Evolutionary conservation across 2,888 invertebrate species (phyloP).

Genomic region (Horisme vitalbata): DNA sequence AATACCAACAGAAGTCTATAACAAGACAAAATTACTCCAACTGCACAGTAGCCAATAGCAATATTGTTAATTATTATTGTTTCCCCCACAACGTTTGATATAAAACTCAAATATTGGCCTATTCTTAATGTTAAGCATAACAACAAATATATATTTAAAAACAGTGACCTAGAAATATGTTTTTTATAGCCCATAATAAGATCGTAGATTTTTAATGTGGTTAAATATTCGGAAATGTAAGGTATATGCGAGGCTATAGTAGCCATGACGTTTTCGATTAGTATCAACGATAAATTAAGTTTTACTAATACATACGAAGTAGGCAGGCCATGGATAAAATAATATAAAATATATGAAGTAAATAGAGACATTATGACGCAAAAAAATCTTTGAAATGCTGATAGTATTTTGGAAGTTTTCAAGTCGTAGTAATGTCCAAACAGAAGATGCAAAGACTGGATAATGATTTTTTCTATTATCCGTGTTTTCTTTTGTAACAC

Average conservation of each 20-base stretch:
- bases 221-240: too few species aligned
- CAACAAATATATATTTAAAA: too few species aligned
- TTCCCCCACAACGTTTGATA: too few species aligned
- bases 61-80: background rate
- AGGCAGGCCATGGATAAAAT: background rate
- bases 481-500: background rate
- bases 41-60: background rate
- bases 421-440: constrained; percentile 2
- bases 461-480: background rate
- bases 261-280: too few species aligned
- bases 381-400: background rate
- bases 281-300: too few species aligned
- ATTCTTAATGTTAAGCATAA: too few species aligned
- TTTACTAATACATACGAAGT: background rate
- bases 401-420: background rate
- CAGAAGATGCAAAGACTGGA: background rate
- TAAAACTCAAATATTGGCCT: too few species aligned
- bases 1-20: background rate
- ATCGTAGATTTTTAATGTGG: too few species aligned
- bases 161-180: too few species aligned
- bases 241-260: too few species aligned
- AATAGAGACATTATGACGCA: background rate
- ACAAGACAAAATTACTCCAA: background rate
- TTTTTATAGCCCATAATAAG: too few species aligned
- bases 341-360: background rate